A percentile compares a stretch with the other conserved stretches of the same genome.
Evolutionary conservation across 2,888 invertebrate genomes (phyloP).

Genomic region (Galeopsomyia nigrocyanea): DNA sequence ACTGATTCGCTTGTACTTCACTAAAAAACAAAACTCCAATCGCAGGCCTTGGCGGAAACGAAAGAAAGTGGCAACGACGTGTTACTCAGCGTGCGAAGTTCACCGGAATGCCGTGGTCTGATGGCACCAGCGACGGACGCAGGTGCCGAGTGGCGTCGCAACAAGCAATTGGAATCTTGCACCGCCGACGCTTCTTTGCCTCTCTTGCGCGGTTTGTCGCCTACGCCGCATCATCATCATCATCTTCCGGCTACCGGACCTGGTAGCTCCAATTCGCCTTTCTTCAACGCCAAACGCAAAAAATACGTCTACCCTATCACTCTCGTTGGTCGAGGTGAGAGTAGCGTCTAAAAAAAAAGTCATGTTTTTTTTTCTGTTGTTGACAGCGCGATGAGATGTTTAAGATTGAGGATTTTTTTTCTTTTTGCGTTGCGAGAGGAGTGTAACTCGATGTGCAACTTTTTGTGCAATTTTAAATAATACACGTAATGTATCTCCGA

Average conservation of each 20-base stretch:
- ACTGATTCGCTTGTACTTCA: not conserved
- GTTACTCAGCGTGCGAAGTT: constrained; percentile 63
- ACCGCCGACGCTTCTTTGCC: constrained; percentile 71
- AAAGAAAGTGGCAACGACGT: constrained; percentile 60
- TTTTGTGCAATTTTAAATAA: too few species aligned
- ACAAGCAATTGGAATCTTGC: constrained; percentile 46
- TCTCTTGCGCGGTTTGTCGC: constrained; percentile 71
- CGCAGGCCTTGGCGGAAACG: constrained; percentile 48
- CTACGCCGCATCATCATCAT: constrained; percentile 56
- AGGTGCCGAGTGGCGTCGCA: constrained; percentile 65
- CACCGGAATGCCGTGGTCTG: constrained; percentile 63
- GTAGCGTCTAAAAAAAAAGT: constrained; percentile 69
- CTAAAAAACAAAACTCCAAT: constrained; percentile 47
- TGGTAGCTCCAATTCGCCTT: constrained; percentile 66
- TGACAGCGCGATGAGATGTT: not conserved
- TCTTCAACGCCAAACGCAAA: constrained; percentile 74
- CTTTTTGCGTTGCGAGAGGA: not conserved
- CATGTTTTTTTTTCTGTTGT: not conserved
- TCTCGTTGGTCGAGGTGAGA: constrained; percentile 71
- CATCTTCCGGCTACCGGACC: not conserved
- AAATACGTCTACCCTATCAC: constrained; percentile 76
- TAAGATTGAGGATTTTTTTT: not conserved
- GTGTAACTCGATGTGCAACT: too few species aligned
- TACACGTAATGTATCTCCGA: too few species aligned
- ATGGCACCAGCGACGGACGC: constrained; percentile 66